phyloP scores from a whole-genome alignment of 2,888 invertebrate genomes.

The Yponomeuta evonymella region DNA sequence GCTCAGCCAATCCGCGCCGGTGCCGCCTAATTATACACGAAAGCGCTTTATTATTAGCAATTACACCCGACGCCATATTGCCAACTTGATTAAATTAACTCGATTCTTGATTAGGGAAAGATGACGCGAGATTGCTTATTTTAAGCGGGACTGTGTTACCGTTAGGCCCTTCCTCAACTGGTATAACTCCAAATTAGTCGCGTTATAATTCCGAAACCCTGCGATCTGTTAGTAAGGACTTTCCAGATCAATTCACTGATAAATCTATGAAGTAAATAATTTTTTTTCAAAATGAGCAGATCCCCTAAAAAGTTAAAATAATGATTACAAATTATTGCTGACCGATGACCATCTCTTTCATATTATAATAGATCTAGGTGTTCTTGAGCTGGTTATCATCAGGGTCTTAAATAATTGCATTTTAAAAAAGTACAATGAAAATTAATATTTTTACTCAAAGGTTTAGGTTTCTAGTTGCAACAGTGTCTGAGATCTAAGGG shows the following conservation, averaged over 20 bases:
- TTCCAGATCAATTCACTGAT: too few species aligned
- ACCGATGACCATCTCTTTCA: too few species aligned
- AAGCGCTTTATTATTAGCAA: slow-evolving; percentile 75
- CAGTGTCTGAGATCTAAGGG: too few species aligned
- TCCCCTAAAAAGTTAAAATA: background rate
- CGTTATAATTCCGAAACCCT: background rate
- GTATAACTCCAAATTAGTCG: too few species aligned
- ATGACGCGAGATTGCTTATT: slow-evolving; percentile 67
- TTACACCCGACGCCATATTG: slow-evolving; percentile 73
- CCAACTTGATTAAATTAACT: slow-evolving; percentile 74
- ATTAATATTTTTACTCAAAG: too few species aligned
- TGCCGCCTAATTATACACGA: slow-evolving; percentile 70
- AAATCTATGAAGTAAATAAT: too few species aligned
- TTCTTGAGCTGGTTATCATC: too few species aligned
- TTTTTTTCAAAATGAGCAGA: background rate
- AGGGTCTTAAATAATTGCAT: too few species aligned
- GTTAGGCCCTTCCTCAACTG: slow-evolving; percentile 44
- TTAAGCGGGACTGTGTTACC: slow-evolving; percentile 48
- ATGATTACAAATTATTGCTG: too few species aligned
- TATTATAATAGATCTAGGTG: too few species aligned
- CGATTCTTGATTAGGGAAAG: slow-evolving; percentile 73
- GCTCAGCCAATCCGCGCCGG: slow-evolving; percentile 65
- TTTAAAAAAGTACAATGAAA: too few species aligned
- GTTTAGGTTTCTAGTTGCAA: too few species aligned
- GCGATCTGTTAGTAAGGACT: background rate